Evolutionary conservation across 1,140 invertebrate genomes (phyloP), one percentile per base, ranked within the genome.

Genomic region (Thrips palmi): DNA sequence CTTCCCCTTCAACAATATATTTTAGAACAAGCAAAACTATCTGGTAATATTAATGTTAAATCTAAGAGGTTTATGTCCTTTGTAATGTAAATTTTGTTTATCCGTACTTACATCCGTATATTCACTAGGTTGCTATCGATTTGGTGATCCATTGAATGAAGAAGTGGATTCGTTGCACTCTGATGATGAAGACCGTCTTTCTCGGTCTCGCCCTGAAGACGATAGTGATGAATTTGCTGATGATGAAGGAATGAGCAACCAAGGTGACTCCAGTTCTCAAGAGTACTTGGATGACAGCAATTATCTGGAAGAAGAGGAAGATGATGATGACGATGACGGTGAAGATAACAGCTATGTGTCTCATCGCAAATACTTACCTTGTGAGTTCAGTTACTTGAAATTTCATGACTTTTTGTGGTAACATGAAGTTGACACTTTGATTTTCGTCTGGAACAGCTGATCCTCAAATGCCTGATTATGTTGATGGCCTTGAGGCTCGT

Each of bases 1-100:
- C 54, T 86, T 47, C 82, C 83, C 3, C 59, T 89, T 36, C 83
- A 87, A 52, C 77, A 87, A 55, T 88, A 87, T 51, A 82, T 89
- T 34, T 64, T 88, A 44, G 82, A 88, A 53, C 78, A 88, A 61
- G 75, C 74, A 0, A 77, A 79, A 55, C 57, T 77, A 4, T 76
- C 74, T 44, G 77, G 77, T 64, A 48, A 52, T 29, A 18, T 7
- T 34, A n/a, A 28, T 10, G 23, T 18, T 35, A 28, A n/a, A 4
- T n/a, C 10, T 41, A 23, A 20, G 19, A 4, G 19, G 22, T n/a
- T 37, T 32, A 39, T 33, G 2, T 22, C 14, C 21, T 37, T 3
- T 37, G 14, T 4, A n/a, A n/a, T n/a, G n/a, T 54, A 51, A 38
- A 36, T 37, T 21, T 36, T 44, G n/a, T n/a, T n/a, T n/a, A n/a